Base-by-base conservation (phyloP, 2,888 invertebrate species). In the Orthosia cruda region DNA sequence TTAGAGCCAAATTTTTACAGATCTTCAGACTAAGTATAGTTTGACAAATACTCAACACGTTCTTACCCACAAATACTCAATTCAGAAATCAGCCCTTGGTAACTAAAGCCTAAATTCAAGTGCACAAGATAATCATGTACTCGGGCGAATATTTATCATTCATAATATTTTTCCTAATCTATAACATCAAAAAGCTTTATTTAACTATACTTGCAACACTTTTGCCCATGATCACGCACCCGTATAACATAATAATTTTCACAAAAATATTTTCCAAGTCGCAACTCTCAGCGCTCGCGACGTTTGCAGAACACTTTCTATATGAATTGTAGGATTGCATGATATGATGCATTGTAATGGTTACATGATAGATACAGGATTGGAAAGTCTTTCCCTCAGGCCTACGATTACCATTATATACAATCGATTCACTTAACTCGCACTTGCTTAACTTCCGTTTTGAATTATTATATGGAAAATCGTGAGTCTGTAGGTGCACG, bases 291-390 rank as follows among this genome's bases (percentile, higher is more conserved):
- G 91, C 85, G 73, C 87, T 78, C 71, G 76, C 74, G 77, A 83
- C 85, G 85, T 84, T 88, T 88, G 89, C 91, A 90, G 88, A 89
- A 93, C 94, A 95, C 96, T 96, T 96, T 95, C 96, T 96, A 95
- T 92, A 94, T 94, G 94, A 94, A 95, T 95, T 93, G 95, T 94
- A 93, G 94, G 94, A n/a, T n/a, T 92, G 94, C 95, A 95, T 95
- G n/a, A n/a, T n/a, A n/a, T n/a, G n/a, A n/a, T n/a, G 95, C 94
- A 96, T 96, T 96, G 96, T 96, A 94, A 92, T 93, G 78, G 92
- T 89, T 93, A 93, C 93, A 93, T 91, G 94, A 93, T 94, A 93
- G 93, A 90, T 92, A 92, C 91, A 86, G 91, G 89, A 90, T 92
- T 91, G 92, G 95, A 95, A 95, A 95, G 95, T 94, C 91, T 85